These are phyloP conservation scores for Cirrhinus molitorella DNA, from an alignment of 2,797 vertebrate genomes.

Conservation along the genomic window DNA sequence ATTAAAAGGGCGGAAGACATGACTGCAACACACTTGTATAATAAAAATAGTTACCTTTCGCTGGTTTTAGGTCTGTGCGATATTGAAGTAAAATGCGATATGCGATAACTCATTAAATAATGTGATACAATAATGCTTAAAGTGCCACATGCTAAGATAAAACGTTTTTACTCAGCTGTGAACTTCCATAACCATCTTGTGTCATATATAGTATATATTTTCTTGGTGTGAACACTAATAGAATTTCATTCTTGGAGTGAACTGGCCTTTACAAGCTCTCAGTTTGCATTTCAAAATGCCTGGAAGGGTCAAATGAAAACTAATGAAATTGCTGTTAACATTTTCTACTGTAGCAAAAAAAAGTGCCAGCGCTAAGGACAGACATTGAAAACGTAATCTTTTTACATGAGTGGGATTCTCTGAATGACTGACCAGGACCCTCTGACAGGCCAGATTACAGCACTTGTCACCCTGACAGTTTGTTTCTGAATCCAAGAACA, in stretches of 20 bases:
- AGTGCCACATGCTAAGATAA: no score
- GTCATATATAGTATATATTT: no score
- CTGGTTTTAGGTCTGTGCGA: no score
- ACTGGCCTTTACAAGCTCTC: constrained; percentile 9
- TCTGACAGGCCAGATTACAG: constrained; percentile 8
- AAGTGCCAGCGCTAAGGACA: background rate
- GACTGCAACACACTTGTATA: background rate
- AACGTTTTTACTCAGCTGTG: no score
- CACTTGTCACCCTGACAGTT: constrained; percentile 12
- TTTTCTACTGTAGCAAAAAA: background rate
- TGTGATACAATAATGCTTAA: no score
- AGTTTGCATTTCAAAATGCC: constrained; percentile 7
- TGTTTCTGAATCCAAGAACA: background rate
- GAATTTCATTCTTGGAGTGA: constrained; percentile 11
- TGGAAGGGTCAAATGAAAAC: background rate
- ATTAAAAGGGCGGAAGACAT: background rate
- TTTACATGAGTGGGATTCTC: constrained; percentile 1
- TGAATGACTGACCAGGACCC: background rate
- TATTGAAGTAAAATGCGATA: no score
- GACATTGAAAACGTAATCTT: background rate
- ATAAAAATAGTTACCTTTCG: background rate
- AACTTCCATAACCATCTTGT: no score
- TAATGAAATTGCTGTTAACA: background rate
- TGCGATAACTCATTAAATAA: no score
- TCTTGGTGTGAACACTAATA: background rate